Percentiles rank a stretch among this genome's conserved stretches.
Evolutionary conservation across 2,888 invertebrate genomes (phyloP).

Genomic region (Lithophane ornitopus): DNA sequence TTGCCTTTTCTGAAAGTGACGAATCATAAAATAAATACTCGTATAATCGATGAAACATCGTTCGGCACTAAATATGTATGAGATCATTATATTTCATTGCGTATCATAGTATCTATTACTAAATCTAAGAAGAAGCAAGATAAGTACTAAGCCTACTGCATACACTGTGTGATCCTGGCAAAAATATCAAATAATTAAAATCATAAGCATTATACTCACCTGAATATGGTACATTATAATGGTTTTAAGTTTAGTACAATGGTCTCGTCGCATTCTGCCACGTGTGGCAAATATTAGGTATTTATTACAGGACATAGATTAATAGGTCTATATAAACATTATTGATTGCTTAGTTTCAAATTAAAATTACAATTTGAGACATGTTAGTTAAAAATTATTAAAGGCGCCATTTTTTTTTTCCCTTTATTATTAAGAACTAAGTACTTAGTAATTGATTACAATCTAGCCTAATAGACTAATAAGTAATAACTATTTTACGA

Average conservation of each 20-base stretch:
- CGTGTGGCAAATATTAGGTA: too few relatives aligned
- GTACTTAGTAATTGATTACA: too few relatives aligned
- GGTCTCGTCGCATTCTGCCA: too few relatives aligned
- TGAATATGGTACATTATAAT: not conserved
- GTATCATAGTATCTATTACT: not conserved
- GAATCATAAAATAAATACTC: slow-evolving; percentile 1
- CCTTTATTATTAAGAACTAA: too few relatives aligned
- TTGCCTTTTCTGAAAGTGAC: not conserved
- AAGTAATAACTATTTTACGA: too few relatives aligned
- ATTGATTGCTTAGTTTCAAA: not conserved
- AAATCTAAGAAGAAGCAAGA: not conserved
- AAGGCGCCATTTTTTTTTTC: too few relatives aligned
- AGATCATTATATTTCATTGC: not conserved
- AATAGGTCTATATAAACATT: too few relatives aligned
- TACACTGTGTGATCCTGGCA: too few relatives aligned
- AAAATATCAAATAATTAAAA: not conserved
- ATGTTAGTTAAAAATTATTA: not conserved
- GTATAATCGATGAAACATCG: slow-evolving; percentile 2
- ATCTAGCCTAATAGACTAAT: too few relatives aligned
- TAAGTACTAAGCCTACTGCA: not conserved
- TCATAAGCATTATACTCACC: not conserved
- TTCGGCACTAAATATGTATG: not conserved
- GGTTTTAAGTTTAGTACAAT: too few relatives aligned
- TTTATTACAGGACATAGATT: too few relatives aligned
- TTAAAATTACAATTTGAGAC: not conserved